Percentiles rank a stretch among this genome's conserved stretches.
phyloP scores from a whole-genome alignment of 2,888 invertebrate genomes.

The Drosophila neutralis region DNA sequence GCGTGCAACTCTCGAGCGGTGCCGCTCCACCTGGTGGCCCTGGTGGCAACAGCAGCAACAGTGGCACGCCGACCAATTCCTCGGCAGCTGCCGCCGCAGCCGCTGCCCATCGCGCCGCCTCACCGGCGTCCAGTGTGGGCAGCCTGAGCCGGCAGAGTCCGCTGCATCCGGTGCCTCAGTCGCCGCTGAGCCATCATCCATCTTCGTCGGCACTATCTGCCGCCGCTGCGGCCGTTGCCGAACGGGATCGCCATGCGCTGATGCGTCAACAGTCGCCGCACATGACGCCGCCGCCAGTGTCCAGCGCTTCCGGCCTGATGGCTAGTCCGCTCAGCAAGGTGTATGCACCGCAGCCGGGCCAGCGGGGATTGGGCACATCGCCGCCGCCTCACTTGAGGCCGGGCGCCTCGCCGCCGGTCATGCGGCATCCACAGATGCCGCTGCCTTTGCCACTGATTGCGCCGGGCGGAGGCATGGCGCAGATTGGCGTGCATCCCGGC shows the following conservation, averaged over 20 bases:
- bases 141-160: slow-evolving; percentile 84
- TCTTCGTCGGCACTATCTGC: slow-evolving; percentile 84
- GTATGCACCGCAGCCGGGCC: slow-evolving; percentile 86
- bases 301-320: slow-evolving; percentile 84
- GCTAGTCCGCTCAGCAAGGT: slow-evolving; percentile 85
- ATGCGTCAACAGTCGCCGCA: slow-evolving; percentile 85
- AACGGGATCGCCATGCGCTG: slow-evolving; percentile 84
- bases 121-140: slow-evolving; percentile 83
- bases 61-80: slow-evolving; percentile 65
- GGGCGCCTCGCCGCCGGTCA: slow-evolving; percentile 86
- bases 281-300: slow-evolving; percentile 85
- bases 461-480: slow-evolving; percentile 84
- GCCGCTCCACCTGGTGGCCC: slow-evolving; percentile 56
- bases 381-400: slow-evolving; percentile 85
- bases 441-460: slow-evolving; percentile 84
- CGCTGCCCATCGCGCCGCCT: slow-evolving; percentile 83
- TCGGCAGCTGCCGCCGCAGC: slow-evolving; percentile 75
- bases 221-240: slow-evolving; percentile 85
- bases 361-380: slow-evolving; percentile 86
- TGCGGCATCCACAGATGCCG: slow-evolving; percentile 85
- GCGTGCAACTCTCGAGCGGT: slow-evolving; percentile 82
- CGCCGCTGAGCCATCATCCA: slow-evolving; percentile 84
- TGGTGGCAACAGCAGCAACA: slow-evolving; percentile 63
- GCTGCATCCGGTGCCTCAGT: slow-evolving; percentile 85
- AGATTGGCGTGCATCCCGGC: slow-evolving; percentile 88